These are phyloP conservation scores for Druon quercuslanigerum DNA, from an alignment of 1,140 invertebrate genomes.

Conservation along the genomic window DNA sequence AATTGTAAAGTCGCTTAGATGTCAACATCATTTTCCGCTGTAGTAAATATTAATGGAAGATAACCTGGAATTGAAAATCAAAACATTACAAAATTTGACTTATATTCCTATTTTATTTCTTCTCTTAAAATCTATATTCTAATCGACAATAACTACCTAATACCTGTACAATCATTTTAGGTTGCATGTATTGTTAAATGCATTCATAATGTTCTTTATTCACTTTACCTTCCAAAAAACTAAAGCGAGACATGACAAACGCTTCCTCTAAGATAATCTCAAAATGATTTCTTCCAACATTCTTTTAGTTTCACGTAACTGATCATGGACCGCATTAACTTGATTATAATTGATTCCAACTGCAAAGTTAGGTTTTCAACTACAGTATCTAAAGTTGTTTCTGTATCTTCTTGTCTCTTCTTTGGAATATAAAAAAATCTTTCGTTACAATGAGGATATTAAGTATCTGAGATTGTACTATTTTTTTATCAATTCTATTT, in stretches of 20 bases:
- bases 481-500: conserved; percentile 78
- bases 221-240: no score
- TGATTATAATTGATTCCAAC: conserved; percentile 63
- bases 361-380: conserved; percentile 57
- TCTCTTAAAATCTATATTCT: no score
- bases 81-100: no score
- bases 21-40: no score
- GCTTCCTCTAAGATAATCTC: conserved; percentile 52
- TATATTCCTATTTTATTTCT: no score
- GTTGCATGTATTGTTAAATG: conserved; percentile 79
- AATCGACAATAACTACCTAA: no score
- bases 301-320: conserved; percentile 64
- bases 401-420: conserved; percentile 49
- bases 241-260: conserved; percentile 78
- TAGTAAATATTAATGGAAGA: no score
- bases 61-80: no score
- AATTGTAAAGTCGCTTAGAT: no score
- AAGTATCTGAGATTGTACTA: conserved; percentile 53
- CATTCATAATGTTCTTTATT: conserved; percentile 79
- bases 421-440: conserved; percentile 58
- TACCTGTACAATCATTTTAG: no score
- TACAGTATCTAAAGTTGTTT: conserved; percentile 45
- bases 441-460: conserved; percentile 49
- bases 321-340: conserved; percentile 61
- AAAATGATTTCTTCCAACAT: conserved; percentile 58